Evolutionary conservation across 2,888 invertebrate species (phyloP), one percentile per base, ranked within the genome.

Genomic region (Microchrysa polita): DNA sequence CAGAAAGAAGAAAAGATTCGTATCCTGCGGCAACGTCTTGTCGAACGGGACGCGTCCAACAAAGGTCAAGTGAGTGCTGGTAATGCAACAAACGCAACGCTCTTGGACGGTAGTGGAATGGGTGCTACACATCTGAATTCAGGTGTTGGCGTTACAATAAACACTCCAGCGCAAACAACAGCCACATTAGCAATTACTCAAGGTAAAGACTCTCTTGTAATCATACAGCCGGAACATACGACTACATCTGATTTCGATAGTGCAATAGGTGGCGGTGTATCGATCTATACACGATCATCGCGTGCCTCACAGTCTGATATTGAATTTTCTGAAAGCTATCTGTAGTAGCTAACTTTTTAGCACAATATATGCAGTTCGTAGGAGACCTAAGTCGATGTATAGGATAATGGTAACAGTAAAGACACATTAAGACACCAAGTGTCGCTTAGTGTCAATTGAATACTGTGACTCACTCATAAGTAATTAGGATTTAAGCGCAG

Each of bases 1-100:
- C 87, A 95, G 94, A 95, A 95, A 87, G 95, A 95, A 86, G 95
- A 95, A 81, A 92, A 93, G 82, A 94, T 95, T 77, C 91, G 92
- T 77, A 88, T 91, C 79, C 87, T 95, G 79, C 92, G 94, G 82
- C 92, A 92, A 83, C 91, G 93, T 80, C 86, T 95, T 77, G 90
- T 91, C 69, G 95, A 95, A 83, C 90, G 92, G 67, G 94, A 94
- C 79, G 88, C 90, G 74, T 88, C 90, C 74, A 88, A 88, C 52
- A 86, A 86, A 73, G 81, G 91, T 83, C 83, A 83, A 78, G 75
- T 73, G 72, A 65, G 57, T 82, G 69, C 75, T 61, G 74, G 71
- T n/a, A 55, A 71, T 48, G 10, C 42, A 27, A 34, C 59, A 10
- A n/a, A 40, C n/a, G 42, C 63, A 52, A 42, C 65, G 12, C 73